Percentiles rank a stretch among this genome's conserved stretches.
These are phyloP conservation scores for Plebejus argus DNA, from an alignment of 2,888 invertebrate genomes.

Conservation along the genomic window DNA sequence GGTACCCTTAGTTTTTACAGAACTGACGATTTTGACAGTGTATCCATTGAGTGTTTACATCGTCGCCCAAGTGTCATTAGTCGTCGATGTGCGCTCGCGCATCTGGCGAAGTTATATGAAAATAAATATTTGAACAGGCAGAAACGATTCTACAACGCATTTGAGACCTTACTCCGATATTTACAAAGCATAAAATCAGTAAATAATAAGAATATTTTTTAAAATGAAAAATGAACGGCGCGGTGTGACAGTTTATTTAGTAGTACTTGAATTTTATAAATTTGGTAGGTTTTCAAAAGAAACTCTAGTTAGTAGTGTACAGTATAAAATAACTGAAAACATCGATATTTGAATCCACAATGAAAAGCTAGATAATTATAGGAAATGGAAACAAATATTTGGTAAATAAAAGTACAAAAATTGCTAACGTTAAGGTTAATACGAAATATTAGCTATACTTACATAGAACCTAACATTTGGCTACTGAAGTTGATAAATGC, in stretches of 20 bases:
- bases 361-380: too few species aligned
- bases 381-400: too few species aligned
- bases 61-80: slow-evolving; percentile 75
- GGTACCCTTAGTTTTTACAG: slow-evolving; percentile 50
- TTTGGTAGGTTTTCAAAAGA: too few species aligned
- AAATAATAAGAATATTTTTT: not conserved
- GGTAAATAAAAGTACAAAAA: too few species aligned
- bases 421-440: too few species aligned
- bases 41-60: slow-evolving; percentile 70
- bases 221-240: not conserved
- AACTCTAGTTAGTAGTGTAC: too few species aligned
- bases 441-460: too few species aligned
- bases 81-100: slow-evolving; percentile 63
- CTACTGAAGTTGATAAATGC: slow-evolving; percentile 15
- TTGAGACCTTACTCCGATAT: slow-evolving; percentile 9
- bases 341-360: too few species aligned
- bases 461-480: not conserved
- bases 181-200: slow-evolving; percentile 38
- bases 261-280: not conserved
- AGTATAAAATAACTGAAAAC: too few species aligned
- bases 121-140: slow-evolving; percentile 37
- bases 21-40: slow-evolving; percentile 69
- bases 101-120: slow-evolving; percentile 67
- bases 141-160: not conserved
- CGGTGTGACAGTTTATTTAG: not conserved